Evolutionary conservation across 1,140 invertebrate genomes (phyloP).

Genomic region (Chymomyza costata): DNA sequence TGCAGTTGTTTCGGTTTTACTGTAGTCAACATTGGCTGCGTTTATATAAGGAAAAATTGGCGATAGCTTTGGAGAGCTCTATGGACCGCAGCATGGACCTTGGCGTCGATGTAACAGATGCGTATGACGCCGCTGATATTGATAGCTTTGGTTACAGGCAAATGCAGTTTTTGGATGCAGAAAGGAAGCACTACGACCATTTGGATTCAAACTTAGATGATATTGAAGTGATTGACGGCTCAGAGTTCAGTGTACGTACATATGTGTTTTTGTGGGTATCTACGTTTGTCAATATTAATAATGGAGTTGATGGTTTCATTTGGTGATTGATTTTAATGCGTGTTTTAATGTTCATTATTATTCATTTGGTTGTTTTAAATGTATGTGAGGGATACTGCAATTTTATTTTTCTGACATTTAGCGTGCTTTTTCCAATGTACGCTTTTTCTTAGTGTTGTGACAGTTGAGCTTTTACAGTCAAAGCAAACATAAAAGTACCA

Average conservation of each 20-base stretch:
- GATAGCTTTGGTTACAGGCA: conserved; percentile 24
- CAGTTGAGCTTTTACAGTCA: conserved; percentile 47
- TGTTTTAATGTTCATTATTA: too few species aligned
- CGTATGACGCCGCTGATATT: conserved; percentile 15
- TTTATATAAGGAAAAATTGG: conserved; percentile 11
- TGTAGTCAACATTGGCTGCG: conserved; percentile 52
- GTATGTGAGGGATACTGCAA: conserved; percentile 15
- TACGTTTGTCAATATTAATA: too few species aligned
- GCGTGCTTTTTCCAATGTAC: conserved; percentile 15
- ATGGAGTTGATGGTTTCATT: too few species aligned
- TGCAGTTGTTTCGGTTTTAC: conserved; percentile 48
- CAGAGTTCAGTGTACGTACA: conserved; percentile 52
- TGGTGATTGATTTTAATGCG: too few species aligned
- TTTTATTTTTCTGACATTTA: conserved; percentile 45
- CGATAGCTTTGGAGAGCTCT: not conserved
- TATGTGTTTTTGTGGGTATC: too few species aligned
- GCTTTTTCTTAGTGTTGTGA: conserved; percentile 44
- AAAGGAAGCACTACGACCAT: conserved; percentile 20
- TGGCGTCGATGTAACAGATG: not conserved
- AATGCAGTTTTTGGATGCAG: conserved; percentile 19
- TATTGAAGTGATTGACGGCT: conserved; percentile 56
- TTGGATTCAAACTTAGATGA: conserved; percentile 24
- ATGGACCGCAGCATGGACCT: conserved; percentile 31
- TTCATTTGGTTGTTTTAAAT: not conserved
- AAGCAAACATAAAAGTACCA: conserved; percentile 3